These are phyloP conservation scores for Octopus bimaculoides DNA, from an alignment of 1,140 invertebrate genomes.

Conservation along the genomic window DNA sequence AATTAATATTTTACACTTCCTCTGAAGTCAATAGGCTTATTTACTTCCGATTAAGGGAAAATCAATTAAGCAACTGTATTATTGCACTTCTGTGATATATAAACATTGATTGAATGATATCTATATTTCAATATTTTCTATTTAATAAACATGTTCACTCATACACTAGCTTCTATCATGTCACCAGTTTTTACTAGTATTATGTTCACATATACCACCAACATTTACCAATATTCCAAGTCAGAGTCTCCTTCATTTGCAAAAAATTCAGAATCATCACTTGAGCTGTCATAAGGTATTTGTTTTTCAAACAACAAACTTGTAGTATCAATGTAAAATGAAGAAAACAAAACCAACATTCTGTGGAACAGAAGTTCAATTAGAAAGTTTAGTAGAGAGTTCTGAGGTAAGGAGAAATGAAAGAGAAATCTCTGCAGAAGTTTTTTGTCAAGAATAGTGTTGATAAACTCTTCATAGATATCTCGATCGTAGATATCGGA, in stretches of 20 bases:
- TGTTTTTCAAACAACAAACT: background rate
- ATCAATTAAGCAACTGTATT: no score
- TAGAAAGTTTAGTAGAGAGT: constrained; percentile 38
- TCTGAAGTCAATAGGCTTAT: no score
- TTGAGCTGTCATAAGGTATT: constrained; percentile 2
- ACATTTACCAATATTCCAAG: constrained; percentile 2
- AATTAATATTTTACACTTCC: no score
- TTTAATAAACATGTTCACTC: no score
- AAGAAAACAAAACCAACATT: constrained; percentile 35
- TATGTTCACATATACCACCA: background rate
- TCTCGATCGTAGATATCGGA: constrained; percentile 28
- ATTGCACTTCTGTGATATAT: no score
- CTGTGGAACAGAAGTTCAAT: constrained; percentile 40
- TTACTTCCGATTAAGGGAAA: no score
- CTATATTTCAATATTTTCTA: no score
- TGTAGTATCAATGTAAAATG: constrained; percentile 23
- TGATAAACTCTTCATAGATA: constrained; percentile 44
- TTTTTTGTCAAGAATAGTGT: constrained; percentile 36
- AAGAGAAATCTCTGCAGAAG: constrained; percentile 34
- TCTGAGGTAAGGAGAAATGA: constrained; percentile 33
- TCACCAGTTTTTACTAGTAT: background rate
- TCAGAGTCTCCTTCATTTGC: background rate
- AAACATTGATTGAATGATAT: no score
- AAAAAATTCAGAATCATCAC: background rate
- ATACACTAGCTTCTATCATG: no score